Conservation (phyloP, 2,888 invertebrate species). For the Caenorhabditis doughertyi region DNA sequence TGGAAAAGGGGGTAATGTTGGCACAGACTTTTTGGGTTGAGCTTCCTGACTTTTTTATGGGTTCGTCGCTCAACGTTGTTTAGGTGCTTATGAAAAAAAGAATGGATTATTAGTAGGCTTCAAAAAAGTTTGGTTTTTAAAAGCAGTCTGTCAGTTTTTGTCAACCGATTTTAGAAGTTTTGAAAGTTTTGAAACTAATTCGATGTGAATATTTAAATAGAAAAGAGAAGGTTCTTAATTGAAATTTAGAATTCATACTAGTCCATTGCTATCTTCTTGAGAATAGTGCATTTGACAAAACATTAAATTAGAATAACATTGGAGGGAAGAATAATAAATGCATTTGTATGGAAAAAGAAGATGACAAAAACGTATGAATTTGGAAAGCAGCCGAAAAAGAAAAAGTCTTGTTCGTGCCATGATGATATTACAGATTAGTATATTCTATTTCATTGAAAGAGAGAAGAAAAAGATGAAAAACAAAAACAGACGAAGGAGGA, state of each 20-base stretch:
- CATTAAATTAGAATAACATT: not conserved
- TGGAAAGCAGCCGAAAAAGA: not conserved
- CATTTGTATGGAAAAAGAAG: not conserved
- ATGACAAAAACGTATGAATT: not conserved
- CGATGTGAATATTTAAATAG: not conserved
- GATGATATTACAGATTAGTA: constrained; percentile 53
- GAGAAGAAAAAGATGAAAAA: constrained; percentile 5
- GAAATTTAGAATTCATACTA: constrained; percentile 28
- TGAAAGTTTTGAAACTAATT: constrained; percentile 1
- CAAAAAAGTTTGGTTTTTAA: constrained; percentile 28
- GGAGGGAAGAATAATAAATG: constrained; percentile 26
- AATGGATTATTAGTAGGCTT: constrained; percentile 49
- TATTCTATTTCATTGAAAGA: constrained; percentile 19
- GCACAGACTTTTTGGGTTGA: constrained; percentile 17
- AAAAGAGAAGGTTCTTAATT: not conserved
- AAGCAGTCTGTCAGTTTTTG: constrained; percentile 1
- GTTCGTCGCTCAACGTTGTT: constrained; percentile 37
- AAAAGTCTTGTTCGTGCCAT: constrained; percentile 33
- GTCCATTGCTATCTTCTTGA: too few relatives aligned
- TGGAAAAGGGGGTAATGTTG: constrained; percentile 26
- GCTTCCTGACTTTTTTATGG: constrained; percentile 46
- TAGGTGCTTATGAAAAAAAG: constrained; percentile 51
- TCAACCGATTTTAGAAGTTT: constrained; percentile 5
- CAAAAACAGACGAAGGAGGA: constrained; percentile 21
- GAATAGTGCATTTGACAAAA: too few relatives aligned